Conservation (phyloP, 1,140 invertebrate species). For the Schlechtendalia chinensis region DNA sequence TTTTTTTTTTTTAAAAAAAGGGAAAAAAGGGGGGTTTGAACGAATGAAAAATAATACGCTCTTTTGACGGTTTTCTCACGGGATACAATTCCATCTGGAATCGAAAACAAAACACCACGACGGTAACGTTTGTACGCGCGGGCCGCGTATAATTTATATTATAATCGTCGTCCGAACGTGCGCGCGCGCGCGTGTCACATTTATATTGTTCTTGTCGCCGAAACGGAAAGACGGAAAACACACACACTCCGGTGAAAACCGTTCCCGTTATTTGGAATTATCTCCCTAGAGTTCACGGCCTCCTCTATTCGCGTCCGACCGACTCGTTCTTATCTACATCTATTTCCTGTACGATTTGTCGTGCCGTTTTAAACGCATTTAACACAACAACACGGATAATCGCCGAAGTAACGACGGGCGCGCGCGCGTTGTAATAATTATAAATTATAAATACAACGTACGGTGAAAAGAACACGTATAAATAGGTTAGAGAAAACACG, state of each 20-base stretch:
- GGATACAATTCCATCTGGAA: conserved; percentile 26
- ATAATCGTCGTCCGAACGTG: neutral
- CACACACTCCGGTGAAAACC: neutral
- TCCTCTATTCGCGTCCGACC: too few species aligned
- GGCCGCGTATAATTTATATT: too few species aligned
- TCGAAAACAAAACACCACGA: neutral
- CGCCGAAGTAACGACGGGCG: neutral
- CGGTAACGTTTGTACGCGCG: neutral
- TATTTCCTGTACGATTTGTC: conserved; percentile 25
- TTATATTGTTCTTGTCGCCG: neutral
- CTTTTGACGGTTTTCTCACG: conserved; percentile 23
- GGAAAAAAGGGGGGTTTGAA: neutral
- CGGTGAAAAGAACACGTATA: too few species aligned
- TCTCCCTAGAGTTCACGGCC: conserved; percentile 18
- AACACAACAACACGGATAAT: conserved; percentile 10
- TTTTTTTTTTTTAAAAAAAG: too few species aligned
- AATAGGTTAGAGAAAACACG: too few species aligned
- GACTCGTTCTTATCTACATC: neutral
- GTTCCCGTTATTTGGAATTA: neutral
- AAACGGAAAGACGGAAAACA: neutral
- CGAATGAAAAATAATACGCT: neutral
- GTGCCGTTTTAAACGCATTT: neutral
- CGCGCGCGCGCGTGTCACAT: too few species aligned
- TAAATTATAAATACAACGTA: neutral
- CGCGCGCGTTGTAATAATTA: neutral